Percentiles rank a stretch among this genome's conserved stretches.
Evolutionary conservation across 2,888 invertebrate species (phyloP).

Genomic region (Eueremaeus valkanovi): DNA sequence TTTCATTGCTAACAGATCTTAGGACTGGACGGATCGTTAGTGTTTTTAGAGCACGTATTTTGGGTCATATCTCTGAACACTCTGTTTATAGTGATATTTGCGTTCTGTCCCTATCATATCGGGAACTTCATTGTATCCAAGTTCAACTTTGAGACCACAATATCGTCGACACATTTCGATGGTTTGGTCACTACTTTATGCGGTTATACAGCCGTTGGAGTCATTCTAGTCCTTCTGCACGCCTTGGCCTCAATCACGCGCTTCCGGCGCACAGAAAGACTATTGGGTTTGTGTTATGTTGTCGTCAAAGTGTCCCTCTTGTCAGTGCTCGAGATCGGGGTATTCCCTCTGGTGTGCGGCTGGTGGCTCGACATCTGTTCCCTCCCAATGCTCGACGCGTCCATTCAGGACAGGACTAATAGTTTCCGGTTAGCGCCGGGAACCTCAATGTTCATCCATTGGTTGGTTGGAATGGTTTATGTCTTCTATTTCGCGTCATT

Average conservation of each 20-base stretch:
- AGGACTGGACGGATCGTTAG: conserved; percentile 91
- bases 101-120: conserved; percentile 93
- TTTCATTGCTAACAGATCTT: conserved; percentile 63
- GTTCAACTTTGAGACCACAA: conserved; percentile 51
- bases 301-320: conserved; percentile 81
- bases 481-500: conserved; percentile 99
- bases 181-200: conserved; percentile 85
- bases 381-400: conserved; percentile 64
- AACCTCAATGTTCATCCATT: conserved; percentile 95
- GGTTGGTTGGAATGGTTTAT: conserved; percentile 97
- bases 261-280: conserved; percentile 71
- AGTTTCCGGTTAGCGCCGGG: conserved; percentile 88
- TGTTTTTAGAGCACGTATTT: conserved; percentile 96
- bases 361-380: conserved; percentile 99
- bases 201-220: conserved; percentile 87
- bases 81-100: conserved; percentile 89
- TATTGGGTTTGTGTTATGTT: conserved; percentile 88
- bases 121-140: conserved; percentile 76
- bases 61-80: conserved; percentile 98
- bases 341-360: conserved; percentile 92
- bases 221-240: conserved; percentile 75
- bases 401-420: conserved; percentile 71
- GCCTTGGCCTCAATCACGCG: conserved; percentile 74
- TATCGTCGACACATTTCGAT: conserved; percentile 69
- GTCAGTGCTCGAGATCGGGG: conserved; percentile 94